Percentiles rank a stretch among this genome's conserved stretches.
phyloP scores from a whole-genome alignment of 1,140 invertebrate species.

The Drosophila nikananu region DNA sequence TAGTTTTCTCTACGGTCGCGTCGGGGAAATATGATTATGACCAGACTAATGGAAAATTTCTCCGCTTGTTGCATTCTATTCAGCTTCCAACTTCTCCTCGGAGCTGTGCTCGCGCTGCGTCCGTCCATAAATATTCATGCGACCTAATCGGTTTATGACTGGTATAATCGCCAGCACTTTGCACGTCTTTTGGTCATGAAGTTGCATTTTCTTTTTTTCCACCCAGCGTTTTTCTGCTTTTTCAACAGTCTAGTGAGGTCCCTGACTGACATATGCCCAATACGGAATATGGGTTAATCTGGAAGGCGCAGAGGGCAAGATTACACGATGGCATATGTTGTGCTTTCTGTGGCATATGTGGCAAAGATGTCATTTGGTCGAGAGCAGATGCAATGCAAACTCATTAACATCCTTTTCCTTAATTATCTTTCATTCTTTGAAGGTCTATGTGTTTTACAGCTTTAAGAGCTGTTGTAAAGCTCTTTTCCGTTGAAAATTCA shows the following conservation, averaged over 20 bases:
- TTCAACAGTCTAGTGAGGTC: neutral
- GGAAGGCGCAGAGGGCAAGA: neutral
- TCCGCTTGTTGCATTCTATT: conserved; percentile 62
- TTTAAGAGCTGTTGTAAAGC: neutral
- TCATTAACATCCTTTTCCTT: neutral
- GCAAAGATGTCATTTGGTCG: neutral
- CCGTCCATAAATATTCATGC: conserved; percentile 76
- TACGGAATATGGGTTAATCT: conserved; percentile 45
- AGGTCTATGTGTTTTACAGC: no score
- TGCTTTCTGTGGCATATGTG: neutral
- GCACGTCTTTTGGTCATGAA: conserved; percentile 67
- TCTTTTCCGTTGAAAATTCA: no score
- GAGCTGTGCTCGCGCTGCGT: conserved; percentile 21
- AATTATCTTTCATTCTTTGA: neutral
- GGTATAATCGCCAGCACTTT: conserved; percentile 58
- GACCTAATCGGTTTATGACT: conserved; percentile 77
- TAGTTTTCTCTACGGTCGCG: conserved; percentile 6
- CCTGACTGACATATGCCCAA: conserved; percentile 42
- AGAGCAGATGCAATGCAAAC: neutral
- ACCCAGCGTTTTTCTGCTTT: neutral
- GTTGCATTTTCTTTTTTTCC: conserved; percentile 32
- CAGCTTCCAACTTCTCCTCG: conserved; percentile 13
- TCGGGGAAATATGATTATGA: conserved; percentile 39
- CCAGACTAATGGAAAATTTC: conserved; percentile 21
- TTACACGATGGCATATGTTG: conserved; percentile 5